Conservation (phyloP, 2,113 vertebrate genomes). For the Regulus satrapa region DNA sequence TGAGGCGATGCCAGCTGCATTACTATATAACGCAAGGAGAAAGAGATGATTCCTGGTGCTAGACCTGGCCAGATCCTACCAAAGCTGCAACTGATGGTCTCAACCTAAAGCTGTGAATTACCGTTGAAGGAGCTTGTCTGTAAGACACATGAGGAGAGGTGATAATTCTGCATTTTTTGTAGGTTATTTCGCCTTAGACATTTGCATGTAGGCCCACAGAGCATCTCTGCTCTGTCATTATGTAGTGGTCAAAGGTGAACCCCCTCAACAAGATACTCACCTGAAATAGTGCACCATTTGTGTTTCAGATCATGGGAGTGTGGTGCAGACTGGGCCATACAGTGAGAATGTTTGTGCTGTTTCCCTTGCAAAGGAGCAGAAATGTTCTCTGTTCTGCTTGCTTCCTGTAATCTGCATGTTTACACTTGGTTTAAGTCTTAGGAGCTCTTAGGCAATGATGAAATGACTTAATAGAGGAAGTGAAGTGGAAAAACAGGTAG, state of each 20-base stretch:
- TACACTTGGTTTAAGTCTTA: not conserved
- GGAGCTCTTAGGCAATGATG: not conserved
- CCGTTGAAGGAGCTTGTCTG: not conserved
- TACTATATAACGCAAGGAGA: not conserved
- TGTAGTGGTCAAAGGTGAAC: not conserved
- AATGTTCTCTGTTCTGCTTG: not conserved
- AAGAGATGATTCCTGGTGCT: not conserved
- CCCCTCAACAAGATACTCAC: not conserved
- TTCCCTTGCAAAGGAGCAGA: not conserved
- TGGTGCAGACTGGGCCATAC: not conserved
- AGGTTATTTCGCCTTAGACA: not conserved
- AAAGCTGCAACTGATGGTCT: not conserved
- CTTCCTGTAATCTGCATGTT: not conserved
- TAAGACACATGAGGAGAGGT: not conserved
- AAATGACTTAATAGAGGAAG: not conserved
- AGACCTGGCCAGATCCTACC: not conserved
- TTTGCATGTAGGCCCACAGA: not conserved
- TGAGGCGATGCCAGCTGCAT: not conserved
- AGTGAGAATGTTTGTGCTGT: not conserved
- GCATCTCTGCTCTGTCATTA: not conserved
- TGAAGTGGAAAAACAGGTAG: not conserved
- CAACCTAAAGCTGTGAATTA: not conserved
- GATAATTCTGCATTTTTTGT: not conserved
- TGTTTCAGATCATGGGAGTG: not conserved
- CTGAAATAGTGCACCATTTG: not conserved